A percentile compares a stretch with the other conserved stretches of the same genome.
Conservation (phyloP, 1,140 invertebrate genomes). For the Globodera rostochiensis region DNA sequence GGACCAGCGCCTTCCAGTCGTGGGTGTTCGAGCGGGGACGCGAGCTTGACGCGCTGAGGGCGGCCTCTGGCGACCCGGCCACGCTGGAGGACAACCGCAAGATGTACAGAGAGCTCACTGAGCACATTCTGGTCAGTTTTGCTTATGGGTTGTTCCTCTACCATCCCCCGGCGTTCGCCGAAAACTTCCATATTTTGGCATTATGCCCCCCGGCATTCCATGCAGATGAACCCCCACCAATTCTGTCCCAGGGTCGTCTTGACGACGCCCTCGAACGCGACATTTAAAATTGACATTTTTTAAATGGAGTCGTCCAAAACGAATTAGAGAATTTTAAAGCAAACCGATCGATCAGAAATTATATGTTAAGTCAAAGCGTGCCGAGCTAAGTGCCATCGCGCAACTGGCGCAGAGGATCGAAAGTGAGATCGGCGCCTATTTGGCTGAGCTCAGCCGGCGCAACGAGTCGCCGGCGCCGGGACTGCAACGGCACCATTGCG, state of each 20-base stretch:
- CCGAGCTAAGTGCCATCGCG: constrained; percentile 30
- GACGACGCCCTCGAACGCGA: too few relatives aligned
- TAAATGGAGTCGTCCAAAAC: too few relatives aligned
- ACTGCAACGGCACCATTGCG: constrained; percentile 31
- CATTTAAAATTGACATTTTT: too few relatives aligned
- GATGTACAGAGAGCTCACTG: constrained; percentile 18
- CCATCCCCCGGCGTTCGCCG: too few relatives aligned
- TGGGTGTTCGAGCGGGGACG: constrained; percentile 40
- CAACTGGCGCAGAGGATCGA: constrained; percentile 37
- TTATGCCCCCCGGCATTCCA: too few relatives aligned
- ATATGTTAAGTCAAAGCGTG: constrained; percentile 13
- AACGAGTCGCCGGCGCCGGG: constrained; percentile 20
- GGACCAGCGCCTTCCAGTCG: constrained; percentile 38
- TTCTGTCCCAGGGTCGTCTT: too few relatives aligned
- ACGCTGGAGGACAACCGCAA: constrained; percentile 3
- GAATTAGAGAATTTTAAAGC: too few relatives aligned
- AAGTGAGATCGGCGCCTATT: constrained; percentile 34
- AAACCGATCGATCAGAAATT: too few relatives aligned
- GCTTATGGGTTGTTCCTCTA: too few relatives aligned
- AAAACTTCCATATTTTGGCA: too few relatives aligned
- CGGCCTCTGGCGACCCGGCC: constrained; percentile 13
- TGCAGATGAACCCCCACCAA: too few relatives aligned
- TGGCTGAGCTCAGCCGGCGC: constrained; percentile 33
- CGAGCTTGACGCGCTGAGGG: constrained; percentile 21
- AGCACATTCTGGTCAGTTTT: constrained; percentile 28